Percentiles rank a stretch among this genome's conserved stretches.
phyloP scores from a whole-genome alignment of 2,797 vertebrate genomes.

The Ptychadena robeensis region DNA sequence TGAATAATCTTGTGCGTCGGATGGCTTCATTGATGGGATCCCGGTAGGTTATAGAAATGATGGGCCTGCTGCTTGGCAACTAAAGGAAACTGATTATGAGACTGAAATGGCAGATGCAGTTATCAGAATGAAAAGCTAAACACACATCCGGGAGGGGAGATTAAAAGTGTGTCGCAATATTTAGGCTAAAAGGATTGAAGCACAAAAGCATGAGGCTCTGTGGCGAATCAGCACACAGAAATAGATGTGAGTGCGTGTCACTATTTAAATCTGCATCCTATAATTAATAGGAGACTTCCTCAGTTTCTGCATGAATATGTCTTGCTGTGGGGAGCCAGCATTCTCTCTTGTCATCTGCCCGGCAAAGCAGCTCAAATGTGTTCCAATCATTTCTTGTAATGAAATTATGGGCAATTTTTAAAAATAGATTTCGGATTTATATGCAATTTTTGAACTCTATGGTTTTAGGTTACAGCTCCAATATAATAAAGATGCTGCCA shows the following conservation, averaged over 20 bases:
- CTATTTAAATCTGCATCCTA: background rate
- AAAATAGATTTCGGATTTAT: too few relatives aligned
- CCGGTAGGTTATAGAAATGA: slow-evolving; percentile 70
- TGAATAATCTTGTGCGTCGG: slow-evolving; percentile 66
- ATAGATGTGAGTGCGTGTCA: background rate
- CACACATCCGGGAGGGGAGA: slow-evolving; percentile 53
- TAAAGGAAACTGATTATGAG: slow-evolving; percentile 65
- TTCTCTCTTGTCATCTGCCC: too few relatives aligned
- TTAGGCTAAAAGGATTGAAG: slow-evolving; percentile 59
- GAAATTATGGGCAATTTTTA: background rate
- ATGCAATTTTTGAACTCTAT: too few relatives aligned
- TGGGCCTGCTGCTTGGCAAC: slow-evolving; percentile 70
- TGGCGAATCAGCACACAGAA: background rate
- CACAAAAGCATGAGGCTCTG: slow-evolving; percentile 21
- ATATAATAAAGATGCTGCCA: too few relatives aligned
- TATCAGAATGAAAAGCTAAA: slow-evolving; percentile 53
- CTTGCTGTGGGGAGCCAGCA: background rate
- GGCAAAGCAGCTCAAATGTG: too few relatives aligned
- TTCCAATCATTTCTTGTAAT: background rate
- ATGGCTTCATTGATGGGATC: slow-evolving; percentile 72
- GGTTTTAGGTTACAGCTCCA: too few relatives aligned
- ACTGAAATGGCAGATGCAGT: slow-evolving; percentile 67
- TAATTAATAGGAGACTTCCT: background rate
- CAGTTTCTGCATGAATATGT: background rate
- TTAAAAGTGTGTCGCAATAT: slow-evolving; percentile 57